Base-by-base conservation (phyloP, 2,888 invertebrate species). In the Ormyrus rosae region DNA sequence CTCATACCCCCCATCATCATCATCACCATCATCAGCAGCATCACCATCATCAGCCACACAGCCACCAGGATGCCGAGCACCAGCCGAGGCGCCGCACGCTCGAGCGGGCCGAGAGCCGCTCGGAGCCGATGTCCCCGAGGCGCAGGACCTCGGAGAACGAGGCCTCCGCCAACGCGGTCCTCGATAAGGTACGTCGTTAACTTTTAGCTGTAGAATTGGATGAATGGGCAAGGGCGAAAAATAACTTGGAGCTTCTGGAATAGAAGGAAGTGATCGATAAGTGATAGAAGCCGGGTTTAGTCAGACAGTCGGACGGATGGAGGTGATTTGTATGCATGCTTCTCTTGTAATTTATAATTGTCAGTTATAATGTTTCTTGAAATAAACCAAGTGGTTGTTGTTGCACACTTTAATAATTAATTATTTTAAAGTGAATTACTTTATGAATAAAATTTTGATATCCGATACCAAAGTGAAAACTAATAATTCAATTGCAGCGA, bases 211-310 rank as follows among this genome's bases (percentile, higher is more conserved):
- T 1, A 2, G 19, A 2, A 19, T 19, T 19, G 19, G 19, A 2
- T 19, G 19, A 19, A 19, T 19, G 19, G 19, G 19, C 19, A 19
- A 19, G 34, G 34, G 34, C 3, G 3, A 34, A 34, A 34, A 34
- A 34, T 34, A 34, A 34, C 34, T 34, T 34, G 34, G 34, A 34
- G 34, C 34, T 3, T 13, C 50, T 6, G 90, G 90, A 96, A 96
- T 91, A 97, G 97, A 91, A 94, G 96, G 82, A 94, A 95, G 8
- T 53, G 53, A 9, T 53, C 8, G 10, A 2, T 91, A 93, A 95
- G 63, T 70, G 70, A 83, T 34, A 34, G 34, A 34, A 34, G 34
- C 34, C 34, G 3, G 34, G 34, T 34, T 34, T 4, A 4, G 34
- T 34, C 34, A 34, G 34, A 34, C 34, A 34, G 34, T 4, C 34